Evolutionary conservation across 2,888 invertebrate genomes (phyloP).

Genomic region (Cephus runcator): DNA sequence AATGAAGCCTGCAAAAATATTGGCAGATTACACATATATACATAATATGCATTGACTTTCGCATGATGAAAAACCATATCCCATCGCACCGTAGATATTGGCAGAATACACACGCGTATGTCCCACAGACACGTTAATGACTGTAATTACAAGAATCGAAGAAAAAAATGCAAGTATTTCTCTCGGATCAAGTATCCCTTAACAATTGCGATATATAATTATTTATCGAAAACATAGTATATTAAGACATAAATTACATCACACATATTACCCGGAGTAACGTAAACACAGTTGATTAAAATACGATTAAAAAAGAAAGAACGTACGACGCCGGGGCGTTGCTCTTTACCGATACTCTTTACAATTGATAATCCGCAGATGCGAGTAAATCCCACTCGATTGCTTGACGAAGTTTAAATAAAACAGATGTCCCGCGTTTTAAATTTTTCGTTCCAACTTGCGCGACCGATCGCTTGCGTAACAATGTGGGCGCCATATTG

Average conservation of each 20-base stretch:
- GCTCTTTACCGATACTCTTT: not conserved
- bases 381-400: constrained; percentile 15
- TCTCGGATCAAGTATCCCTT: too few species aligned
- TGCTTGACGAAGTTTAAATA: constrained; percentile 26
- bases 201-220: not conserved
- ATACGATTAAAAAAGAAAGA: not conserved
- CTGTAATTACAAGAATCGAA: not conserved
- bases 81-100: not conserved
- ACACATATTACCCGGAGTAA: not conserved
- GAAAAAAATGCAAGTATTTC: not conserved
- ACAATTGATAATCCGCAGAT: constrained; percentile 37
- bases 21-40: not conserved
- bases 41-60: not conserved
- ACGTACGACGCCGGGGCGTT: not conserved
- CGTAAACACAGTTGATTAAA: not conserved
- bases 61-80: not conserved
- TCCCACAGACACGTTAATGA: not conserved
- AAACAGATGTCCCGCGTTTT: constrained; percentile 36
- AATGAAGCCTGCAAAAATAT: not conserved
- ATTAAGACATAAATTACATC: not conserved
- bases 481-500: constrained; percentile 17
- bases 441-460: constrained; percentile 26
- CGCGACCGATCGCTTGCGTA: constrained; percentile 30
- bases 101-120: not conserved
- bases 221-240: not conserved